Percentiles rank a stretch among this genome's conserved stretches.
phyloP scores from a whole-genome alignment of 2,797 vertebrate species.

The Squalus acanthias region DNA sequence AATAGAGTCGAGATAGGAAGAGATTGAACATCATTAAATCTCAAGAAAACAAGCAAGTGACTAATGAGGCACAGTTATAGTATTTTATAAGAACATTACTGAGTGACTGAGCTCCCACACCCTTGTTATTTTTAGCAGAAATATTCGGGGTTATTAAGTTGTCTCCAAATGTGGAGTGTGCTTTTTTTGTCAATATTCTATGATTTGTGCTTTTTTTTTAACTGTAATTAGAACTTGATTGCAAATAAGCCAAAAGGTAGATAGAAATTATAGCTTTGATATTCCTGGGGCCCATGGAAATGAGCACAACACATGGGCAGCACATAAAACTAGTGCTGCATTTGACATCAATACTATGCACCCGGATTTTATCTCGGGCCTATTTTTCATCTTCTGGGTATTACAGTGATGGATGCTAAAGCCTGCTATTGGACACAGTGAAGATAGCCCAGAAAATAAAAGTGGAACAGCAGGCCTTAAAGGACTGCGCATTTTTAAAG shows the following conservation, averaged over 20 bases:
- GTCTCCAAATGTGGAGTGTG: neutral
- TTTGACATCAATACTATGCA: neutral
- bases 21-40: neutral
- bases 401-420: neutral
- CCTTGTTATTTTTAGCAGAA: neutral
- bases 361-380: neutral
- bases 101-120: neutral
- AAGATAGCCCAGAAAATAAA: neutral
- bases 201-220: neutral
- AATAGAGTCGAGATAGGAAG: too few relatives aligned
- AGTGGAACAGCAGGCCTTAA: neutral
- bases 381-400: neutral
- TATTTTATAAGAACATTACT: neutral
- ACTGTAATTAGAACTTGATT: neutral
- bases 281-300: neutral
- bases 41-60: neutral
- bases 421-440: neutral
- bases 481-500: neutral
- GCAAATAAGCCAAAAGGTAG: neutral
- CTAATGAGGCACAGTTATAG: neutral
- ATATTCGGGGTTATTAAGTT: neutral
- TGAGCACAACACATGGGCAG: neutral
- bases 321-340: neutral
- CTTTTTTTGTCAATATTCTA: slow-evolving; percentile 4
- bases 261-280: neutral